phyloP scores from a whole-genome alignment of 2,113 vertebrate genomes.

The Mobula hypostoma region DNA sequence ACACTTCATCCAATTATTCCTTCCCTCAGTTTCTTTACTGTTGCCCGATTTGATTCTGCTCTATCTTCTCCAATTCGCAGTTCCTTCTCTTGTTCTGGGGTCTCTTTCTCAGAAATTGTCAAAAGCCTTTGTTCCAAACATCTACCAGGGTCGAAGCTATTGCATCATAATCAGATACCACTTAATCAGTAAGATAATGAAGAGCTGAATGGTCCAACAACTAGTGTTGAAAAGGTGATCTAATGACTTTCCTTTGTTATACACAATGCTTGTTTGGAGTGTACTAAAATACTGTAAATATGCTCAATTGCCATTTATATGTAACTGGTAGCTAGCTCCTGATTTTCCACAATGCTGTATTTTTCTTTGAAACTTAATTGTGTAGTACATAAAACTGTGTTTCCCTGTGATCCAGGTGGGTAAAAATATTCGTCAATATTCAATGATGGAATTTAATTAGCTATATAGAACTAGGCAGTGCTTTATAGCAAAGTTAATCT shows the following conservation, averaged over 20 bases:
- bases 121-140: neutral
- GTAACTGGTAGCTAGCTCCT: no score
- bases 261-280: neutral
- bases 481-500: no score
- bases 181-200: neutral
- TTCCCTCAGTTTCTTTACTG: neutral
- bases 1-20: neutral
- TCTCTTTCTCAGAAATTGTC: neutral
- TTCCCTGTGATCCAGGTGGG: no score
- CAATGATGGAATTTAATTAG: no score
- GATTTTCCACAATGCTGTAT: no score
- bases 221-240: neutral
- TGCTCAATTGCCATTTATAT: neutral
- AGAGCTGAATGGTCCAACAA: neutral
- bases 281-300: neutral
- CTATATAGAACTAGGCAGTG: no score
- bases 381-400: no score
- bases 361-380: no score
- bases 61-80: neutral
- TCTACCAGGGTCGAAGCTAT: neutral
- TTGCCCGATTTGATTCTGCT: neutral
- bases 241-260: neutral
- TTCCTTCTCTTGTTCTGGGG: neutral
- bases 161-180: neutral
- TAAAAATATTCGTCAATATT: no score